Conservation (phyloP, 2,888 invertebrate genomes). For the Platycnemis pennipes region DNA sequence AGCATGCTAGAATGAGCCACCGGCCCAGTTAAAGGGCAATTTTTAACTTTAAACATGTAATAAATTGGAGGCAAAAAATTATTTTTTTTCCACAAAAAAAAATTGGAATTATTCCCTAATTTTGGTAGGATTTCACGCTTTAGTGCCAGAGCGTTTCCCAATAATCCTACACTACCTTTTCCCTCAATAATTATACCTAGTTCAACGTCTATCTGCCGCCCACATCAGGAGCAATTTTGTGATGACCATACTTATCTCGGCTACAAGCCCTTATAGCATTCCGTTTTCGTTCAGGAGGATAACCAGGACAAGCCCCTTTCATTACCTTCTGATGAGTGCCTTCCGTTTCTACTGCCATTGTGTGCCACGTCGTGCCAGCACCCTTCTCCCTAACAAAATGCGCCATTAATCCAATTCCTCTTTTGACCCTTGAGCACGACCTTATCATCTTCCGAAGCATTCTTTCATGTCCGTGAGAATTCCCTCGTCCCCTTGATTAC, state of each 20-base stretch:
- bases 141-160: too few species aligned
- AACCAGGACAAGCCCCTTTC: background rate
- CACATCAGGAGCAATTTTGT: background rate
- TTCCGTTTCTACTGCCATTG: background rate
- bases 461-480: background rate
- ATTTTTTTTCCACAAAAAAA: too few species aligned
- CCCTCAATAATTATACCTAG: too few species aligned
- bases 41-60: too few species aligned
- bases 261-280: background rate
- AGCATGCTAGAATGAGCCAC: too few species aligned
- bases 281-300: background rate
- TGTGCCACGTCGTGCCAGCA: background rate
- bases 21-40: too few species aligned
- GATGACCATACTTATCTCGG: background rate
- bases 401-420: background rate
- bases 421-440: slow-evolving; percentile 21
- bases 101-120: too few species aligned
- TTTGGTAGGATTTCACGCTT: too few species aligned
- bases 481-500: background rate
- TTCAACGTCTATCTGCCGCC: background rate
- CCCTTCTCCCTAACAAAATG: background rate
- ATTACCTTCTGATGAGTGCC: background rate
- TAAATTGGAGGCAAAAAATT: too few species aligned
- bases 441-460: background rate
- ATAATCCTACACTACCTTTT: too few species aligned